These are phyloP conservation scores for Agrotis ipsilon DNA, from an alignment of 2,888 invertebrate species.

Conservation along the genomic window DNA sequence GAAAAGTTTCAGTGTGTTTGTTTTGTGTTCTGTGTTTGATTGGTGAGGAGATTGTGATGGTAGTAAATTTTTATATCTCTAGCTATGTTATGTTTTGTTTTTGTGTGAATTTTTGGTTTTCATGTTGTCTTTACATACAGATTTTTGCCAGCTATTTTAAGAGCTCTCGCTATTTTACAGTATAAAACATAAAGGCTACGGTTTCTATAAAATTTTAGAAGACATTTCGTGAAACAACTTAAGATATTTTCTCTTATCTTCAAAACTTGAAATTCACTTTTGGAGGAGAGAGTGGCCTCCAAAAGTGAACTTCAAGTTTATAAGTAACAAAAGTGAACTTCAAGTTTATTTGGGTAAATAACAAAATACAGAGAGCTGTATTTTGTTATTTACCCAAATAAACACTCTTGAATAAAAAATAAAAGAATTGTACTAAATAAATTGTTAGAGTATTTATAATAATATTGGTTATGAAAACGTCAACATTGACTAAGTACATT, in stretches of 20 bases:
- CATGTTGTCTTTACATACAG: not conserved
- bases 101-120: not conserved
- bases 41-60: constrained; percentile 11
- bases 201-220: too few relatives aligned
- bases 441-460: not conserved
- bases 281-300: too few relatives aligned
- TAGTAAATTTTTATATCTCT: not conserved
- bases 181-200: too few relatives aligned
- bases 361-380: too few relatives aligned
- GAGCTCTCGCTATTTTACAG: not conserved
- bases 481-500: constrained; percentile 30
- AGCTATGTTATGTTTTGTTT: too few relatives aligned
- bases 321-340: too few relatives aligned
- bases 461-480: constrained; percentile 12
- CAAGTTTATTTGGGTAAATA: too few relatives aligned
- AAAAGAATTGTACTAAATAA: not conserved
- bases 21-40: constrained; percentile 6
- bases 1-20: constrained; percentile 21
- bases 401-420: not conserved
- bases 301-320: too few relatives aligned
- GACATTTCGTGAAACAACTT: too few relatives aligned
- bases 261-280: too few relatives aligned
- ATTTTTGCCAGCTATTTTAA: not conserved
- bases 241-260: too few relatives aligned
- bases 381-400: not conserved